phyloP scores from a whole-genome alignment of 2,797 vertebrate species.

The Amblyraja radiata region DNA sequence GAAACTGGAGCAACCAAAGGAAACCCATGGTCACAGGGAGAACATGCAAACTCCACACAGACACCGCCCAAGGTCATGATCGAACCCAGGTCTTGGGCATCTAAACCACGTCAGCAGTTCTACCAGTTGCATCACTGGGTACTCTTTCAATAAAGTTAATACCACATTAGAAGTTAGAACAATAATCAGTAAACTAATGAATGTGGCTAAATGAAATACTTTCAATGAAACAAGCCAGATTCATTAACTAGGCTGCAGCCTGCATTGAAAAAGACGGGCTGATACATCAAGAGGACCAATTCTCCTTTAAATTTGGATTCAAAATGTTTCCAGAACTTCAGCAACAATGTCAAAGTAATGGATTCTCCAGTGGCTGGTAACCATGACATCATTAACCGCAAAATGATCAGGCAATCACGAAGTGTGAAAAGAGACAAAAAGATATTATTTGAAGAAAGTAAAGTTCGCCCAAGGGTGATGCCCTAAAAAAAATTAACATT shows the following conservation, averaged over 20 bases:
- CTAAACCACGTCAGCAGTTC: too few relatives aligned
- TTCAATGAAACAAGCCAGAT: not conserved
- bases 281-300: not conserved
- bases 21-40: too few relatives aligned
- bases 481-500: conserved; percentile 5
- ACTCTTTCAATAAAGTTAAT: too few relatives aligned
- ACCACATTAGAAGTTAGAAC: not conserved
- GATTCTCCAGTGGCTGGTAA: not conserved
- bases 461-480: not conserved
- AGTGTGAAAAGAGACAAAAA: not conserved
- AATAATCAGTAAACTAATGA: not conserved
- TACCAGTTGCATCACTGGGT: too few relatives aligned
- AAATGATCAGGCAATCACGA: not conserved
- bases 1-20: too few relatives aligned
- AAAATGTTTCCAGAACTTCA: not conserved
- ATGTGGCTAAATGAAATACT: not conserved
- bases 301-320: not conserved
- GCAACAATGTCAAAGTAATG: not conserved
- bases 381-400: not conserved
- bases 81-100: too few relatives aligned
- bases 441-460: not conserved
- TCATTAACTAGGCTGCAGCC: not conserved
- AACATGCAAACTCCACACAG: too few relatives aligned
- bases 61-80: too few relatives aligned
- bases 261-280: not conserved